Percentiles rank a stretch among this genome's conserved stretches.
These are phyloP conservation scores for Gulo gulo DNA, from an alignment of 2,113 vertebrate genomes.

Conservation along the genomic window DNA sequence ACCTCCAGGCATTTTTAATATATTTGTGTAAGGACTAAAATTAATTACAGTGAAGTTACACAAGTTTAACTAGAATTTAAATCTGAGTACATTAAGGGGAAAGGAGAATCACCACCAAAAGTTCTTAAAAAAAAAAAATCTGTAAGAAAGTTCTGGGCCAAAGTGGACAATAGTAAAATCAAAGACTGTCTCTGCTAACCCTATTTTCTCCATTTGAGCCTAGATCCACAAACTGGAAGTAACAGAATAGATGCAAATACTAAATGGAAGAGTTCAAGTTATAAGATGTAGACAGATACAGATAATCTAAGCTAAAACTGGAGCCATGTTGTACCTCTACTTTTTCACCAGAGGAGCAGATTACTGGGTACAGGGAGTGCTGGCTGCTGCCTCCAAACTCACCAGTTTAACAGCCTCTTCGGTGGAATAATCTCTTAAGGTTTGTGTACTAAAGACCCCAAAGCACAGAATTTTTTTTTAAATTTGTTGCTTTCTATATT, in stretches of 20 bases:
- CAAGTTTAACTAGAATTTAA: conserved; percentile 39
- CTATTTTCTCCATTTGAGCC: neutral
- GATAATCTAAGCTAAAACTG: neutral
- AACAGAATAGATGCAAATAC: neutral
- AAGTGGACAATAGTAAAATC: neutral
- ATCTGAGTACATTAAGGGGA: neutral
- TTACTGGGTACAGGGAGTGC: neutral
- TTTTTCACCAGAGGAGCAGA: neutral
- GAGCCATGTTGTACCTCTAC: neutral
- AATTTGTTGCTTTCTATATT: no score
- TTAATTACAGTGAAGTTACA: neutral
- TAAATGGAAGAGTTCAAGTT: neutral
- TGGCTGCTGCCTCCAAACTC: neutral
- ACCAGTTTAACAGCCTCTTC: neutral
- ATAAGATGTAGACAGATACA: neutral
- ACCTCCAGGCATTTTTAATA: neutral
- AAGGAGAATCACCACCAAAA: neutral
- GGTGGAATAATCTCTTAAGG: neutral
- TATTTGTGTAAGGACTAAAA: conserved; percentile 1
- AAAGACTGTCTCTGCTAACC: neutral
- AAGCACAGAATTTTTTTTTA: neutral
- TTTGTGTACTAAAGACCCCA: neutral
- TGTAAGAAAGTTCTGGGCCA: neutral
- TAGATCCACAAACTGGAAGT: neutral
- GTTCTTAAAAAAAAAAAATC: neutral